These are phyloP conservation scores for Nymphalis polychloros DNA, from an alignment of 2,888 invertebrate species.

Conservation along the genomic window DNA sequence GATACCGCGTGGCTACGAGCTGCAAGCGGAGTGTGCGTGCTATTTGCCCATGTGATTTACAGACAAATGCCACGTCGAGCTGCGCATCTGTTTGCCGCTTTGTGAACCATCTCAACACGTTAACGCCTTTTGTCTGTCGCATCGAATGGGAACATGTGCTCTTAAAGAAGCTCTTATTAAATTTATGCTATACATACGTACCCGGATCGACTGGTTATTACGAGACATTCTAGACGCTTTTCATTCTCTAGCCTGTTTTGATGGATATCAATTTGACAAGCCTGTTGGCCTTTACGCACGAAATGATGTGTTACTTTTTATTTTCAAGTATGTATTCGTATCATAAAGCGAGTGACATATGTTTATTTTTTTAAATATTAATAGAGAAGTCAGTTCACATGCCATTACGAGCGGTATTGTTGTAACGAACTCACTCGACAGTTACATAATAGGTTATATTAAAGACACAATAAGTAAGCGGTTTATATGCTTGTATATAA, in stretches of 20 bases:
- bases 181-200: conserved; percentile 22
- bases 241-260: conserved; percentile 24
- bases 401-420: conserved; percentile 27
- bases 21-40: conserved; percentile 52
- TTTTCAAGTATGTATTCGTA: neutral
- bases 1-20: conserved; percentile 32
- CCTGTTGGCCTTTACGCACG: conserved; percentile 14
- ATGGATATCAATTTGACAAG: conserved; percentile 15
- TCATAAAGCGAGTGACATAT: conserved; percentile 15
- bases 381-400: conserved; percentile 20
- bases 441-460: neutral
- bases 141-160: conserved; percentile 66
- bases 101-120: conserved; percentile 66
- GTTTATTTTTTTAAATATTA: conserved; percentile 16
- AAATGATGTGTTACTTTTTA: neutral
- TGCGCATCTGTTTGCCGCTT: conserved; percentile 73
- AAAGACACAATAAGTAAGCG: neutral
- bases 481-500: neutral
- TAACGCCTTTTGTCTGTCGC: conserved; percentile 69
- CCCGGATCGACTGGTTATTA: conserved; percentile 27
- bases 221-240: conserved; percentile 16
- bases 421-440: neutral
- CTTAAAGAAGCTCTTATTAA: conserved; percentile 56
- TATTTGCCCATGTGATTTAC: conserved; percentile 78
- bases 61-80: conserved; percentile 69